Percentiles rank a stretch among this genome's conserved stretches.
These are phyloP conservation scores for Deilephila elpenor DNA, from an alignment of 2,888 invertebrate genomes.

Conservation along the genomic window DNA sequence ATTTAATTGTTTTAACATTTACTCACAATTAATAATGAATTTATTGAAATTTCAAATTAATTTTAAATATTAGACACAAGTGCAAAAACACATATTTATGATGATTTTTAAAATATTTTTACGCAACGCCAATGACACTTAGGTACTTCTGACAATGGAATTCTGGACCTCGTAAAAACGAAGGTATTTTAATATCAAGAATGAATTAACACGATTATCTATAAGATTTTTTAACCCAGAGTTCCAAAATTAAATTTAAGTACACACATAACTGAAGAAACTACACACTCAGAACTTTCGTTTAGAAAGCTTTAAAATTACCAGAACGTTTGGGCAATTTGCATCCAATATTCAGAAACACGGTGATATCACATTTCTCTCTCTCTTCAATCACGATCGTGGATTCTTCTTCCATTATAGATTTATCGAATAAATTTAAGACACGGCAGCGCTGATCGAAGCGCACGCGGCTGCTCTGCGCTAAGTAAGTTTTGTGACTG, in stretches of 20 bases:
- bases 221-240: background rate
- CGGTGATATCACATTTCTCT: constrained; percentile 34
- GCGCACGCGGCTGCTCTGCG: constrained; percentile 9
- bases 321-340: constrained; percentile 46
- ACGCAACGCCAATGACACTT: no score
- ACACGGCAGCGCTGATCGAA: background rate
- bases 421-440: constrained; percentile 9
- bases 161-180: no score
- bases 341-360: constrained; percentile 54
- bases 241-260: background rate
- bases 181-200: no score
- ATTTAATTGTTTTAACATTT: no score
- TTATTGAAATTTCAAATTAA: no score
- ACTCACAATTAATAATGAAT: no score
- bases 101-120: no score
- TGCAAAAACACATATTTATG: no score
- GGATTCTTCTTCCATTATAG: background rate
- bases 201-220: no score
- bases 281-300: background rate
- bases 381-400: constrained; percentile 8
- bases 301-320: constrained; percentile 31
- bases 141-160: no score
- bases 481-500: background rate
- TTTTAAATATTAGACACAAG: no score
- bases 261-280: background rate